phyloP scores from a whole-genome alignment of 2,797 vertebrate species.

The Ibycter americanus region DNA sequence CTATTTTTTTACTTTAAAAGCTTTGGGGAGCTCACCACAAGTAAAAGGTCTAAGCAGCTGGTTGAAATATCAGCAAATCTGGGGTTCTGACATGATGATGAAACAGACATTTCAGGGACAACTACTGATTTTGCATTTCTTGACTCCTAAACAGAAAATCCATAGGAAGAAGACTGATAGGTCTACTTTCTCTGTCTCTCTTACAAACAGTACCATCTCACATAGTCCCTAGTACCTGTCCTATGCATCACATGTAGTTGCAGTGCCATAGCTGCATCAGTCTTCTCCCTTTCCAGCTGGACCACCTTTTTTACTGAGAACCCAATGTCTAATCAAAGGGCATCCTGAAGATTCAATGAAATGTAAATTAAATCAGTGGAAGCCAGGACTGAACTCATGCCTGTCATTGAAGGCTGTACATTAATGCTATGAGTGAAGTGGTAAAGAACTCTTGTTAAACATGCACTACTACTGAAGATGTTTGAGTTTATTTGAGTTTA shows the following conservation, averaged over 20 bases:
- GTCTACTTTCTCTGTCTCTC: neutral
- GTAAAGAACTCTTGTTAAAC: neutral
- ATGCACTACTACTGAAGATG: neutral
- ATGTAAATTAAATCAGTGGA: neutral
- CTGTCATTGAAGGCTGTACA: neutral
- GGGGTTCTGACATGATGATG: neutral
- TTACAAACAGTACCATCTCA: neutral
- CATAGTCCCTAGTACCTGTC: fast-evolving
- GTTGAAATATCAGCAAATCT: neutral
- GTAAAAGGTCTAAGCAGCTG: neutral
- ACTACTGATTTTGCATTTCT: neutral
- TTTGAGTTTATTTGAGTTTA: neutral
- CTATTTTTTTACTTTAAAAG: neutral
- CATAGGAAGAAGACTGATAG: neutral
- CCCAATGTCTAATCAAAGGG: neutral
- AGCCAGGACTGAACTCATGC: neutral
- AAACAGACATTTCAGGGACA: neutral
- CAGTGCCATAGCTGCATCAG: neutral
- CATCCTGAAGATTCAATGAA: neutral
- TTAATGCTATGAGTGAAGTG: neutral
- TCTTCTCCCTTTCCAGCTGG: neutral
- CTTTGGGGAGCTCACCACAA: neutral
- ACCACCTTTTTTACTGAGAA: neutral
- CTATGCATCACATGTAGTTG: neutral
- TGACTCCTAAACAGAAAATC: neutral